phyloP scores from a whole-genome alignment of 2,113 vertebrate species.

The Psammodynastes pulverulentus region DNA sequence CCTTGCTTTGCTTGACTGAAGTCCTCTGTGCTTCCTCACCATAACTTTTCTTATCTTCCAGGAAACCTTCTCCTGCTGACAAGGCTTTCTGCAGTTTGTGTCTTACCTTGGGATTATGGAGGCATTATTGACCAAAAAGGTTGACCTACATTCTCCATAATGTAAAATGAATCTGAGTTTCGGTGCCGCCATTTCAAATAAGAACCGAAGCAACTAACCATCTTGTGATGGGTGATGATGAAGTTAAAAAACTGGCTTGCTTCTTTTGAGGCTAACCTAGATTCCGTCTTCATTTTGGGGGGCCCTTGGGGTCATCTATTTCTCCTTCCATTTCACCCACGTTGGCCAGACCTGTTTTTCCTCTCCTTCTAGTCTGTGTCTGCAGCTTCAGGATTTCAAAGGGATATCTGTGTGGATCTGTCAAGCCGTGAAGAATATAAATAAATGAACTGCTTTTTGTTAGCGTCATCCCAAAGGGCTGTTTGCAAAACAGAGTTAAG shows the following conservation, averaged over 20 bases:
- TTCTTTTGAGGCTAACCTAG: not conserved
- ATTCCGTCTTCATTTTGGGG: too few species aligned
- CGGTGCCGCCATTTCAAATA: not conserved
- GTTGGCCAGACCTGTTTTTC: not conserved
- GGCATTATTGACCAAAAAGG: not conserved
- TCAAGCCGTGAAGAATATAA: too few species aligned
- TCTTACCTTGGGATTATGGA: not conserved
- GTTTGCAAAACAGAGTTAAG: too few species aligned
- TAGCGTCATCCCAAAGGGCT: too few species aligned
- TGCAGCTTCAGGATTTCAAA: not conserved
- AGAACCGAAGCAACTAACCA: not conserved
- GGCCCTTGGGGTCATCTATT: not conserved
- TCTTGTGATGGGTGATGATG: not conserved
- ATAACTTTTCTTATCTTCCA: not conserved
- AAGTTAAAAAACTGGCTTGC: not conserved
- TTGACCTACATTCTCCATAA: not conserved
- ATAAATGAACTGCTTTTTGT: too few species aligned
- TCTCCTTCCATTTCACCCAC: not conserved
- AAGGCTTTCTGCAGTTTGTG: not conserved
- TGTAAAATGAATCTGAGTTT: not conserved
- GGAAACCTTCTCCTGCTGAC: rapidly evolving
- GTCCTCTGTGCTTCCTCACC: not conserved
- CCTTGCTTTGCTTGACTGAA: constrained; percentile 12
- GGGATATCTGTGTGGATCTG: too few species aligned
- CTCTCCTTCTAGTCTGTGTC: not conserved